Base-by-base conservation (phyloP, 2,888 invertebrate species). In the Sarcophaga subvicina region DNA sequence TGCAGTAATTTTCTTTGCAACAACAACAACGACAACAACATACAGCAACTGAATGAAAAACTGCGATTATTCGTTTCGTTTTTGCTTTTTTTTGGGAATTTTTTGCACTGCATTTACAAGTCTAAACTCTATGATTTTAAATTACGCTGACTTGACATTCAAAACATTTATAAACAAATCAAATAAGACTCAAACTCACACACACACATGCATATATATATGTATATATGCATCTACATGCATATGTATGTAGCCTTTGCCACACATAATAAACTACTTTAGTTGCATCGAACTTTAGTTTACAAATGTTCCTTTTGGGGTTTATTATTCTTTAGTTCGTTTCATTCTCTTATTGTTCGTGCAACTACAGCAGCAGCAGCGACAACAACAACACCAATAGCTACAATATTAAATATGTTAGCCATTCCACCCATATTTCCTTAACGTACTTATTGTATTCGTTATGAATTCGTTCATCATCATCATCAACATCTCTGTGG, bases 71-170 rank as follows among this genome's bases (percentile, higher is more conserved):
- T 37, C 37, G 37, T 37, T 37, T 37, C 10, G 1, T 22, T 73
- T 67, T 54, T 17, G 25, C 17, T 70, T 70, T 25, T 69, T n/a
- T 70, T 64, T 22, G 37, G 22, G 3, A 20, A 49, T 75, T 59
- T 69, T 63, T 76, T 17, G 6, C 37, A 37, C 2, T 25, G 20
- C 59, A 49, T 78, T 67, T 37, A 67, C 70, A 76, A 71, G 49
- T 83, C 47, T 69, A 70, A 78, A 76, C 72, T 63, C 79, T 84
- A 84, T 84, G 84, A 87, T 87, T 87, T 87, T 60, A 66, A 87
- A 87, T 84, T 87, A 54, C 84, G 87, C 84, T 87, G 84, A 84
- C 84, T 82, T 87, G 87, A 87, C 84, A 84, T 73, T 87, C 87
- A 76, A 84, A 84, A 81, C 75, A 81, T 79, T 87, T 81, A 71